Conservation (phyloP, 2,888 invertebrate genomes). For the Phrixothrix hirtus region DNA sequence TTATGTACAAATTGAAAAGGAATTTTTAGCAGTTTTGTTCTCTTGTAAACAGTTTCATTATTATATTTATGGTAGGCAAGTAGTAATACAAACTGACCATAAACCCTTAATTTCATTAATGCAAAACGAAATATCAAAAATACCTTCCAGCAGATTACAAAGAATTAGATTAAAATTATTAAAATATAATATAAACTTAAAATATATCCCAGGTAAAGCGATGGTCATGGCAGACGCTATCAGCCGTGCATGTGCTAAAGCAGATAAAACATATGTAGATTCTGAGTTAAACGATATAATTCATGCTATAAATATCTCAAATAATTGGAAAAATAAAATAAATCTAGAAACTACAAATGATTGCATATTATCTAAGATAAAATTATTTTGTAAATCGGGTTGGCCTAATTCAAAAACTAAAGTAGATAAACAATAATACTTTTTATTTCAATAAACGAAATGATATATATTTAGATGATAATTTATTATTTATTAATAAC, state of each 20-base stretch:
- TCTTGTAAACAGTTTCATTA: slow-evolving; percentile 18
- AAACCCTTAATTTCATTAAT: slow-evolving; percentile 12
- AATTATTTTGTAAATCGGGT: background rate
- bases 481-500: background rate
- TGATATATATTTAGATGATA: background rate
- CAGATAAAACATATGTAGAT: background rate
- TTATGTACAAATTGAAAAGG: slow-evolving; percentile 21
- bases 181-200: slow-evolving; percentile 7
- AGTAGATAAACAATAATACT: background rate
- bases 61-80: slow-evolving; percentile 12
- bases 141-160: slow-evolving; percentile 5
- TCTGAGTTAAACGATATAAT: background rate
- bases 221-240: slow-evolving; percentile 15
- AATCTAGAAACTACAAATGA: background rate
- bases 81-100: slow-evolving; percentile 15
- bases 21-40: slow-evolving; percentile 15
- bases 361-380: background rate
- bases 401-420: background rate
- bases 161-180: slow-evolving; percentile 8
- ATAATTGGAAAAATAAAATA: background rate
- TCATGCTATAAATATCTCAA: background rate
- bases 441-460: background rate
- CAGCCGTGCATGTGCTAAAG: background rate
- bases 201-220: slow-evolving; percentile 14
- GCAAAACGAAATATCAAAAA: slow-evolving; percentile 2